These are phyloP conservation scores for Balaenoptera acutorostrata DNA, from an alignment of 2,113 vertebrate genomes.

Conservation along the genomic window DNA sequence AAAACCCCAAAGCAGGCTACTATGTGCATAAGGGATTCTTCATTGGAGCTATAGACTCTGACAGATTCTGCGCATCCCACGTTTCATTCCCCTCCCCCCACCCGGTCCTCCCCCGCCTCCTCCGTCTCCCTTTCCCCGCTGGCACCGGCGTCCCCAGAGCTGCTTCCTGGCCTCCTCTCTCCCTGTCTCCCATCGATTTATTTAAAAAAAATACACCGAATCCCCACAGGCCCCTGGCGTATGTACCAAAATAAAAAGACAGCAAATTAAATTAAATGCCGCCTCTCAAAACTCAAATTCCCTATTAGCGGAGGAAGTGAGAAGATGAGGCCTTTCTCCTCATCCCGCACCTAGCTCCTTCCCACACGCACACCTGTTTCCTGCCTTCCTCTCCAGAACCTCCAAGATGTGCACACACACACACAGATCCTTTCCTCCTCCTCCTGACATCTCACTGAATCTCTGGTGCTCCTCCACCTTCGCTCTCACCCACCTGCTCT, in stretches of 20 bases:
- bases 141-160: background rate
- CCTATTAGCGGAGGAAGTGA: conserved; percentile 10
- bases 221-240: conserved; percentile 28
- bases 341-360: background rate
- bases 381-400: background rate
- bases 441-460: background rate
- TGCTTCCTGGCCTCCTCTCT: background rate
- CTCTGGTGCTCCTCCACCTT: rapidly evolving
- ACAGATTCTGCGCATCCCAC: background rate
- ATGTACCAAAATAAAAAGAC: conserved; percentile 69
- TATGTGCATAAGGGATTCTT: background rate
- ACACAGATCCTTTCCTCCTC: background rate
- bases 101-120: background rate
- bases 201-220: conserved; percentile 36
- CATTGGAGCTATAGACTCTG: background rate
- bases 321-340: background rate
- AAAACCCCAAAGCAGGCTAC: background rate
- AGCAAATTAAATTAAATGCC: conserved; percentile 69
- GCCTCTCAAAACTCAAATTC: conserved; percentile 33
- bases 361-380: background rate
- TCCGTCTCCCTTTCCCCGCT: background rate
- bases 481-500: background rate
- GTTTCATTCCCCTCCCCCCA: background rate
- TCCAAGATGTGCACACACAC: background rate
- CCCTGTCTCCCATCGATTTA: conserved; percentile 35